Percentiles rank a stretch among this genome's conserved stretches.
phyloP scores from a whole-genome alignment of 2,888 invertebrate genomes.

The Melieria omissa region DNA sequence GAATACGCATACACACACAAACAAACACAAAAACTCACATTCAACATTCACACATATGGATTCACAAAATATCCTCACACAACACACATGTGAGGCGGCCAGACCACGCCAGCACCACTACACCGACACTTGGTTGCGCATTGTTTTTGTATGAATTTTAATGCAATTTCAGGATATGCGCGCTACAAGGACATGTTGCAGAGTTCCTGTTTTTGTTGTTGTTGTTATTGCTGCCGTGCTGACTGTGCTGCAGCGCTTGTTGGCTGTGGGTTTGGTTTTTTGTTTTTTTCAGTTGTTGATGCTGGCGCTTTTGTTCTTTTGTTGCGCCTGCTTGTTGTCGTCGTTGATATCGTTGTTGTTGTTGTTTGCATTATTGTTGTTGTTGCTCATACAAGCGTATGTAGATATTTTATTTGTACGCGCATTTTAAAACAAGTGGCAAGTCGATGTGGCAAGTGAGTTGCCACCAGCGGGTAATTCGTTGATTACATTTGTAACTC shows the following conservation, averaged over 20 bases:
- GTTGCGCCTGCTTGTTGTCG: neutral
- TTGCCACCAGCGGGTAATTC: conserved; percentile 24
- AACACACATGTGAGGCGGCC: no score
- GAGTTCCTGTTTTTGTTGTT: neutral
- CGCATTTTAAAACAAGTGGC: no score
- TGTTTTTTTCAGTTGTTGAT: neutral
- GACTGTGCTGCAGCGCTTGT: neutral
- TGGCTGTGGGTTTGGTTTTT: no score
- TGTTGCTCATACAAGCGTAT: neutral
- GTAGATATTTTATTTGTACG: neutral
- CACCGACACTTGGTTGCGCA: no score
- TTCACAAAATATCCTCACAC: no score
- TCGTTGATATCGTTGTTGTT: neutral
- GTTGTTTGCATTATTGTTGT: neutral
- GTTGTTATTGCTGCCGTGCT: neutral
- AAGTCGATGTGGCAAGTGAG: no score
- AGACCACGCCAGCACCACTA: no score
- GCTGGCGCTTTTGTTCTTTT: neutral
- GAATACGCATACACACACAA: neutral
- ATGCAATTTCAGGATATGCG: no score
- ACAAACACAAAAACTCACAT: neutral
- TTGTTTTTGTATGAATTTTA: no score
- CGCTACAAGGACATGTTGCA: neutral
- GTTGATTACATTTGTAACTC: conserved; percentile 32
- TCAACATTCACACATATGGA: neutral